Conservation (phyloP, 2,797 vertebrate genomes). For the Hipposideros larvatus region DNA sequence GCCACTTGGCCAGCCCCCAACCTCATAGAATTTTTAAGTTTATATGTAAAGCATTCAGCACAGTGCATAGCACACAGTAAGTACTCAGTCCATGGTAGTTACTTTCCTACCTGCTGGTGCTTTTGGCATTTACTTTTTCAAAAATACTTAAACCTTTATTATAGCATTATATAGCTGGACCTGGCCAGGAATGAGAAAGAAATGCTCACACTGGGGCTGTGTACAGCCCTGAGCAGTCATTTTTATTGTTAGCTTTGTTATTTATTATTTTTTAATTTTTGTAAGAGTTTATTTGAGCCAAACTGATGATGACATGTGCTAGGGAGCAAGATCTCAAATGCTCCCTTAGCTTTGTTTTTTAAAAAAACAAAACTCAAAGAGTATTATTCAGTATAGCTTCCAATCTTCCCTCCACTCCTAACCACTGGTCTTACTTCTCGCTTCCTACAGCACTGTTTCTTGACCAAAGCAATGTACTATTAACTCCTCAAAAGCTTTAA, state of each 20-base stretch:
- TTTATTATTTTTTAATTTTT: too few species aligned
- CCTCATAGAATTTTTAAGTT: background rate
- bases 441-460: slow-evolving; percentile 4
- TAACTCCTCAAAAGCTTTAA: slow-evolving; percentile 52
- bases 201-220: background rate
- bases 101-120: background rate
- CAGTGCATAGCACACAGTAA: background rate
- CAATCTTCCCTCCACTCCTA: background rate
- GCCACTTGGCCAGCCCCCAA: too few species aligned
- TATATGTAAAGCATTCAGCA: background rate
- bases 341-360: background rate
- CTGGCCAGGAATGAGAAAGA: background rate
- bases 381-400: background rate
- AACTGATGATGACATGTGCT: too few species aligned
- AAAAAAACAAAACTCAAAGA: background rate
- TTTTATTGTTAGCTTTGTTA: slow-evolving; percentile 36
- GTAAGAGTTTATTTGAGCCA: too few species aligned
- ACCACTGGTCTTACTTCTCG: background rate
- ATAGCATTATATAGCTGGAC: background rate
- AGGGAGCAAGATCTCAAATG: too few species aligned
- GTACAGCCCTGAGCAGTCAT: background rate
- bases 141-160: slow-evolving; percentile 49
- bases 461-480: slow-evolving; percentile 42
- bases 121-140: slow-evolving; percentile 48
- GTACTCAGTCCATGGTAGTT: background rate